Evolutionary conservation across 2,888 invertebrate genomes (phyloP).

Genomic region (Oegoconia quadripuncta): DNA sequence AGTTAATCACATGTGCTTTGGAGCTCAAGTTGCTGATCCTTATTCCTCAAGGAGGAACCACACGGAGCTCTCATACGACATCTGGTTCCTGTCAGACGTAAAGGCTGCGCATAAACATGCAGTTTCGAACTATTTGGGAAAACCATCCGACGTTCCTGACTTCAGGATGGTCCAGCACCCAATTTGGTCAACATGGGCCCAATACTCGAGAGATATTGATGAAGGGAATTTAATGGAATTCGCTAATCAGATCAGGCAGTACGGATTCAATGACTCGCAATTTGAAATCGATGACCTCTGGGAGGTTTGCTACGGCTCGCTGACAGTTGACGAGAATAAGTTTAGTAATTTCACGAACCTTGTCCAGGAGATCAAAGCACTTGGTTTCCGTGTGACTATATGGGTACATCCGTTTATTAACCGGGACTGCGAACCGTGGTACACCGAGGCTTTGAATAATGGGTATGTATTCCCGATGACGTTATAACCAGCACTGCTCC

Average conservation of each 20-base stretch:
- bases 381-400: slow-evolving; percentile 86
- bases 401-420: slow-evolving; percentile 95
- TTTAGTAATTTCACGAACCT: slow-evolving; percentile 84
- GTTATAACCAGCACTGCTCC: too few relatives aligned
- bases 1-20: slow-evolving; percentile 77
- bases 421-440: slow-evolving; percentile 81
- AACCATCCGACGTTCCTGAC: slow-evolving; percentile 82
- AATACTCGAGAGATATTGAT: slow-evolving; percentile 82
- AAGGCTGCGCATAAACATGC: slow-evolving; percentile 82
- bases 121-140: slow-evolving; percentile 79
- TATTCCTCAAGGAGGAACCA: slow-evolving; percentile 62
- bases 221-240: slow-evolving; percentile 81
- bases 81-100: slow-evolving; percentile 80
- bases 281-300: slow-evolving; percentile 93
- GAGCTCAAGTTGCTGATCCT: slow-evolving; percentile 74
- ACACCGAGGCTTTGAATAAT: slow-evolving; percentile 73
- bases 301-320: slow-evolving; percentile 91
- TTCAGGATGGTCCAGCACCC: slow-evolving; percentile 86
- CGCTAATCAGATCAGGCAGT: slow-evolving; percentile 80
- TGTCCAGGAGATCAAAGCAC: slow-evolving; percentile 77
- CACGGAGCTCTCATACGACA: slow-evolving; percentile 75
- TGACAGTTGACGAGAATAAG: slow-evolving; percentile 83
- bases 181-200: slow-evolving; percentile 94
- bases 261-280: slow-evolving; percentile 85
- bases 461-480: slow-evolving; percentile 56